Evolutionary conservation across 2,888 invertebrate genomes (phyloP), one percentile per base, ranked within the genome.

Genomic region (Temnothorax rugatulus): DNA sequence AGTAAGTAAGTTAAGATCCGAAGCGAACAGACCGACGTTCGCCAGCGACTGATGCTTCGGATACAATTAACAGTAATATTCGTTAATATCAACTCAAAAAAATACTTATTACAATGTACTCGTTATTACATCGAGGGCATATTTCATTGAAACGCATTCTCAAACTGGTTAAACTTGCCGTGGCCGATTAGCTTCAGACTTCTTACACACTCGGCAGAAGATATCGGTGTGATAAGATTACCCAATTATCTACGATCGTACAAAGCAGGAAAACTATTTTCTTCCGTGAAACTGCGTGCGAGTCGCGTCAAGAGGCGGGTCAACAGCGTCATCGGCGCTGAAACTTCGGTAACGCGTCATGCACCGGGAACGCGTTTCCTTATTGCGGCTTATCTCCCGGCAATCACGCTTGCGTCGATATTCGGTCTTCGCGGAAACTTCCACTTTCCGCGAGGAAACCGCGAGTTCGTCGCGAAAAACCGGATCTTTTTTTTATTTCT

Each of bases 261-360:
- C 44, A 59, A 81, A 81, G 47, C 38, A 59, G 47, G 4, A 77
- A 59, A 59, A 47, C 18, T 34, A 21, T 73, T 79, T 61, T 61
- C 38, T 61, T 18, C 47, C 18, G 38, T 52, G n/a, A 8, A 57
- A 41, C n/a, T n/a, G 4, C 11, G 13, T 63, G 25, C 38, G 41
- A 73, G 13, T 21, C 9, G 38, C 34, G 34, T 81, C 18, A 59
- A 81, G 9, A 73, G 73, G 21, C 38, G 47, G 59, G 59, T 73
- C 73, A 81, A 47, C 52, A n/a, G 41, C 82, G 76, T 82, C 76
- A 76, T 52, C 76, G 18, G 47, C 68, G 25, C 54, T 50, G n/a
- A 71, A 21, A 13, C 71, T 41, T 57, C 57, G 34, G 41, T 50
- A 61, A 52, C 63, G 82, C 76, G 82, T 82, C 52, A 75, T 64